Percentiles rank a stretch among this genome's conserved stretches.
Conservation (phyloP, 2,888 invertebrate genomes). For the Drosophila eohydei region DNA sequence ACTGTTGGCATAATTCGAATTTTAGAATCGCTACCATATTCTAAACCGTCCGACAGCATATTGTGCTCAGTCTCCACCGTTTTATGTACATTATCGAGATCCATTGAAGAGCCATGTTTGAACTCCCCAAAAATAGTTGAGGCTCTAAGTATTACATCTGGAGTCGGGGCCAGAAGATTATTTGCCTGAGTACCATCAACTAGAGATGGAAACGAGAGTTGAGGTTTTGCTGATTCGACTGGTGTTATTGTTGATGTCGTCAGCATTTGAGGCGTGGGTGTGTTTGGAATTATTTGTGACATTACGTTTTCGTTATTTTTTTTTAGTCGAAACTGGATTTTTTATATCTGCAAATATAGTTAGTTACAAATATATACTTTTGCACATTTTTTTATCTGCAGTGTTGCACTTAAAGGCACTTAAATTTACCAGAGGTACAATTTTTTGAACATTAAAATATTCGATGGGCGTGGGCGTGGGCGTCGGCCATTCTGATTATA, state of each 20-base stretch:
- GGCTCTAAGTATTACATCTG: constrained; percentile 58
- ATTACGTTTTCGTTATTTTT: constrained; percentile 48
- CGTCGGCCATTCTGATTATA: constrained; percentile 71
- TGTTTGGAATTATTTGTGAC: constrained; percentile 76
- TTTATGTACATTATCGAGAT: constrained; percentile 70
- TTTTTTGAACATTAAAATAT: constrained; percentile 56
- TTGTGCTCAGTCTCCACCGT: constrained; percentile 64
- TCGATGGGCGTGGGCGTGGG: constrained; percentile 74
- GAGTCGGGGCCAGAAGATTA: constrained; percentile 42
- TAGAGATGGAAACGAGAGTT: constrained; percentile 54
- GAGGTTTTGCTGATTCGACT: constrained; percentile 63
- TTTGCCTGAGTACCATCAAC: constrained; percentile 47
- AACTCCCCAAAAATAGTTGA: constrained; percentile 64
- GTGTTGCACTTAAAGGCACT: constrained; percentile 2
- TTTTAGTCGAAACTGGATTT: constrained; percentile 21
- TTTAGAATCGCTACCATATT: constrained; percentile 57
- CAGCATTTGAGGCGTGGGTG: constrained; percentile 80
- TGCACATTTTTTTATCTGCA: background rate
- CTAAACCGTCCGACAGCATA: constrained; percentile 40
- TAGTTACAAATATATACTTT: constrained; percentile 6
- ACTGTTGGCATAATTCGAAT: constrained; percentile 79
- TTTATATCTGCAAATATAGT: constrained; percentile 35
- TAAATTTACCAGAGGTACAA: constrained; percentile 54
- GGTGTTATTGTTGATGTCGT: constrained; percentile 74
- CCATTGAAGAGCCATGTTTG: constrained; percentile 65